Evolutionary conservation across 2,888 invertebrate species (phyloP), one percentile per base, ranked within the genome.

Genomic region (Thereva unica): DNA sequence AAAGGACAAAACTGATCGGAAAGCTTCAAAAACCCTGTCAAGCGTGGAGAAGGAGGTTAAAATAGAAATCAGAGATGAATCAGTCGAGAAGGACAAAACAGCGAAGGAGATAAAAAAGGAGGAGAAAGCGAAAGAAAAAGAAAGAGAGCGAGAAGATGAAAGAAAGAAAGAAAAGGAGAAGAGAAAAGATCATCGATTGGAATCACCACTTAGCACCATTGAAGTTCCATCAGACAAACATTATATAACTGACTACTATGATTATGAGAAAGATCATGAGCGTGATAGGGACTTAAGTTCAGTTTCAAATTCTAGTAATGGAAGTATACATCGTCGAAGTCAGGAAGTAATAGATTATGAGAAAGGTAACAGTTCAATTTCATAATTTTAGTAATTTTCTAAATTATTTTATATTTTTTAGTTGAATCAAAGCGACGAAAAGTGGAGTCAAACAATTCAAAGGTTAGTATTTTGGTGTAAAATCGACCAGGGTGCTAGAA

Each of bases 361-460:
- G 75, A 84, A 87, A 87, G 87, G 88, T 87, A 64, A 34, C n/a
- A 53, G 23, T 9, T 63, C 42, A 45, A 44, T 7, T 42, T 34
- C 4, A 38, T 10, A 35, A 38, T 54, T 10, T 40, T 12, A 9
- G n/a, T 49, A 10, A 50, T 8, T 47, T 49, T 49, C 23, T n/a
- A 34, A 41, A 37, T 54, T 54, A 44, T 34, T 37, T 52, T 40
- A 42, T 3, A 23, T 40, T 57, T n/a, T 65, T 34, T 57, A 68
- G 67, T 64, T 78, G 93, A 92, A 82, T 84, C 87, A 76, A 93
- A 93, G 84, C 86, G 93, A 82, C 89, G 92, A 84, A 93, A 92
- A 87, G 80, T 92, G 83, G 93, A 93, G 81, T 85, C 83, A 81
- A 84, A 86, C 77, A 86, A 86, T 80, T 86, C 89, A 85, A 93